These are phyloP conservation scores for Crenuchus spilurus DNA, from an alignment of 2,797 vertebrate species.

Conservation along the genomic window DNA sequence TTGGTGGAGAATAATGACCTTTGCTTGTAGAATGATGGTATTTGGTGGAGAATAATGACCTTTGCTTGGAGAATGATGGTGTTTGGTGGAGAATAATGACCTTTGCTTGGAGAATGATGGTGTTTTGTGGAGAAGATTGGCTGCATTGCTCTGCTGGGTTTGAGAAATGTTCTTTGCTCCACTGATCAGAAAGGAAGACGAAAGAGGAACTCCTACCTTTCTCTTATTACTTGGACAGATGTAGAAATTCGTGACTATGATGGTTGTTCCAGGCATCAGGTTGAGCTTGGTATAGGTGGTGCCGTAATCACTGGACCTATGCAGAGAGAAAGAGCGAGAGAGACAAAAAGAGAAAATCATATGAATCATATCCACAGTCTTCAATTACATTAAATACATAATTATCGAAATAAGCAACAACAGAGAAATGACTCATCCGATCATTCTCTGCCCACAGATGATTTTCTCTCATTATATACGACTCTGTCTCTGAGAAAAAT, in stretches of 20 bases:
- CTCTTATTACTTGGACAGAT: conserved; percentile 97
- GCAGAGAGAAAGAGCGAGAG: conserved; percentile 43
- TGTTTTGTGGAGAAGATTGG: no score
- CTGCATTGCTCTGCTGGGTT: neutral
- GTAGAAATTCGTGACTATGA: conserved; percentile 95
- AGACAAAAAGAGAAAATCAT: neutral
- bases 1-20: neutral
- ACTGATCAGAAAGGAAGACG: neutral
- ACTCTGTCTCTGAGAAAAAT: neutral
- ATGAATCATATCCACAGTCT: neutral
- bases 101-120: no score
- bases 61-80: neutral
- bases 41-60: neutral
- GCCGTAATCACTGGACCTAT: conserved; percentile 93
- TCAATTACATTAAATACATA: conserved; percentile 10
- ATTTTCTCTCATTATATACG: neutral
- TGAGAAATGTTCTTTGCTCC: neutral
- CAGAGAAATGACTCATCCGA: conserved; percentile 3
- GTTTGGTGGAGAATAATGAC: neutral
- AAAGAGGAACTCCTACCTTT: conserved; percentile 81
- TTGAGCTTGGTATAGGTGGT: conserved; percentile 93
- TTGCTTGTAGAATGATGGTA: neutral
- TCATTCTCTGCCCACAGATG: neutral
- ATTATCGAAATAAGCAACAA: conserved; percentile 10
- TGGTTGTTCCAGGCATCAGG: conserved; percentile 88